Evolutionary conservation across 2,113 vertebrate genomes (phyloP).

Genomic region (Leucopsar rothschildi): DNA sequence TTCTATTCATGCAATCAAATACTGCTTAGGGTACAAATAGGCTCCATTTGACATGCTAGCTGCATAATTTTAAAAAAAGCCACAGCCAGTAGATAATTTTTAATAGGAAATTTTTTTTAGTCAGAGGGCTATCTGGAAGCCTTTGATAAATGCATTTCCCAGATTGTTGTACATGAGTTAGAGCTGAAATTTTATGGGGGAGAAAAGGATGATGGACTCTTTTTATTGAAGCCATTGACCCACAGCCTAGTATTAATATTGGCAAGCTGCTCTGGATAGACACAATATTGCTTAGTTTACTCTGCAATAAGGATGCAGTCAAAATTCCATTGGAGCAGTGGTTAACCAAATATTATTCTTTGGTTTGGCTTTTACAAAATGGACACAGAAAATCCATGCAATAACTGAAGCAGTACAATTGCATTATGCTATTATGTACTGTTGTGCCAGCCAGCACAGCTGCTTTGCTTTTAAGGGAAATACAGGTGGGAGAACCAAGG

Average conservation of each 20-base stretch:
- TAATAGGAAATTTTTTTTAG: background rate
- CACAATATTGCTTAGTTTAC: constrained; percentile 37
- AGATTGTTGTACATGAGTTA: background rate
- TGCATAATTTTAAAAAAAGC: background rate
- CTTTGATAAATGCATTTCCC: background rate
- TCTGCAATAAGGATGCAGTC: constrained; percentile 36
- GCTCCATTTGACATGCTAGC: background rate
- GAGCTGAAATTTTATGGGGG: background rate
- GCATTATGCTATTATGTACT: background rate
- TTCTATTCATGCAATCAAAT: background rate
- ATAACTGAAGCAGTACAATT: background rate
- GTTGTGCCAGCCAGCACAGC: constrained; percentile 18
- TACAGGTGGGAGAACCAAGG: constrained; percentile 31
- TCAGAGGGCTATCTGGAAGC: background rate
- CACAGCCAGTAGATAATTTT: background rate
- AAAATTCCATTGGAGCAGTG: constrained; percentile 43
- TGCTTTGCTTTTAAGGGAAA: constrained; percentile 1
- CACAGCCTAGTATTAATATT: background rate
- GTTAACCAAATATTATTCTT: constrained; percentile 54
- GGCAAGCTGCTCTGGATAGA: background rate
- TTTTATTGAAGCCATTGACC: constrained; percentile 5
- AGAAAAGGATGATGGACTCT: background rate
- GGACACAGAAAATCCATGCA: constrained; percentile 28
- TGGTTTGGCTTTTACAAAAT: constrained; percentile 38
- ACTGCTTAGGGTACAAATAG: background rate